Base-by-base conservation (phyloP, 1,140 invertebrate genomes). In the Drosophila fuyamai region DNA sequence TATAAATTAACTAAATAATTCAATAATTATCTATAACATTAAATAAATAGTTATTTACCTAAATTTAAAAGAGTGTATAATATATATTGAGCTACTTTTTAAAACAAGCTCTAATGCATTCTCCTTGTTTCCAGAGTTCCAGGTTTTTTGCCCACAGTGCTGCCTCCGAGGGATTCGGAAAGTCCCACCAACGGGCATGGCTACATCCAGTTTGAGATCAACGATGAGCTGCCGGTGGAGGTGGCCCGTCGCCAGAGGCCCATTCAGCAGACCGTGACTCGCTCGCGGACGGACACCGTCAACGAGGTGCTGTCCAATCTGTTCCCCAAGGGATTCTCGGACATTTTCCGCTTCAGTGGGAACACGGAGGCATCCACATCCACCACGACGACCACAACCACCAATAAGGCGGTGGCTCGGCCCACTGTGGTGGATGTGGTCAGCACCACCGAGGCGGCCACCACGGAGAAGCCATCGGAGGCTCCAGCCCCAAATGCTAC, bases 321-420 rank as follows among this genome's bases (percentile, higher is more conserved):
- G 2, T 92, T 92, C 36, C 90, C 90, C 50, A 90, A 92, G 27
- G 90, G 90, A 4, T 92, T 92, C 50, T 90, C 90, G 0, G 86
- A 92, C 41, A 92, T 92, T 16, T 92, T 92, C 72, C 81, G 86
- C 6, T 92, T 81, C n/a, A 92, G 83, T 57, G 61, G 86, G 10
- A 71, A 55, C 8, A 68, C 79, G 9, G 67, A 82, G n/a, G 6
- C 54, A 1, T 14, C 47, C 27, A 48, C 47, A n/a, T 36, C 63
- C 1, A 74, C 36, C 14, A 54, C 66, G 3, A 68, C 76, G 1
- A 61, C 75, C 40, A 74, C 73, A 18, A 81, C 78, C 13, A 79
- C 74, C 9, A 51, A 54, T 13, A 76, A 60, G 41, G 55, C 68
- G 0, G 60, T 71, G 40, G 62, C 56, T 5, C 38, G 46, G 4